phyloP scores from a whole-genome alignment of 2,797 vertebrate genomes.

The Knipowitschia caucasica region DNA sequence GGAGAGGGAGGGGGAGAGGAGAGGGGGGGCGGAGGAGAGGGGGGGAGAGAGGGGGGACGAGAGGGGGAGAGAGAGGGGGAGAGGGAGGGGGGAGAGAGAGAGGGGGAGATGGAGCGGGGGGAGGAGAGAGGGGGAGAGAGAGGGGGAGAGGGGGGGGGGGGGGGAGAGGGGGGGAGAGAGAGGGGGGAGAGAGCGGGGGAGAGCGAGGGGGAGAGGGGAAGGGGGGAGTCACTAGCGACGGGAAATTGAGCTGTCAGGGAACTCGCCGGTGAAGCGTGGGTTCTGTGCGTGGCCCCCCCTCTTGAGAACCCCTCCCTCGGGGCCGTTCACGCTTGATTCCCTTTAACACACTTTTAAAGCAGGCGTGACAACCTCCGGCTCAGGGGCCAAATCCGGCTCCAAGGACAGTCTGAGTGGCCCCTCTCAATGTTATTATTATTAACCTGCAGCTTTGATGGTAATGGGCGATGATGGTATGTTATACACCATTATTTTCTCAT shows the following conservation, averaged over 20 bases:
- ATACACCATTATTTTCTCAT: too few relatives aligned
- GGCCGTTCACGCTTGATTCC: constrained; percentile 2
- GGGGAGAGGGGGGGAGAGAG: neutral
- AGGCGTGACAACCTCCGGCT: too few relatives aligned
- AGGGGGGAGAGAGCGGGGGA: too few relatives aligned
- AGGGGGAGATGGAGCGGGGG: too few relatives aligned
- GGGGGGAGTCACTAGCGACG: constrained; percentile 5
- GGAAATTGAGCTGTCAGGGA: constrained; percentile 16
- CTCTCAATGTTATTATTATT: too few relatives aligned
- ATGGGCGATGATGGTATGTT: too few relatives aligned
- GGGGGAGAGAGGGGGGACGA: neutral
- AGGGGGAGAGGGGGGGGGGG: neutral
- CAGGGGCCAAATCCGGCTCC: too few relatives aligned
- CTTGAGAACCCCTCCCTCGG: constrained; percentile 8
- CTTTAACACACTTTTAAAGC: neutral
- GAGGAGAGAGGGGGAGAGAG: neutral
- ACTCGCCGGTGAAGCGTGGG: constrained; percentile 22
- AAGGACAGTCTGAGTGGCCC: too few relatives aligned
- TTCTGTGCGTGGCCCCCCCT: constrained; percentile 3
- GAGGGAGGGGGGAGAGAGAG: neutral
- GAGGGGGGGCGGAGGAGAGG: neutral
- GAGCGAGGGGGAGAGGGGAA: neutral
- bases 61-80: neutral
- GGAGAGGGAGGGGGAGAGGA: neutral
- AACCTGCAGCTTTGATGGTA: too few relatives aligned